Base-by-base conservation (phyloP, 1,140 invertebrate species). In the Micrasema minimum region DNA sequence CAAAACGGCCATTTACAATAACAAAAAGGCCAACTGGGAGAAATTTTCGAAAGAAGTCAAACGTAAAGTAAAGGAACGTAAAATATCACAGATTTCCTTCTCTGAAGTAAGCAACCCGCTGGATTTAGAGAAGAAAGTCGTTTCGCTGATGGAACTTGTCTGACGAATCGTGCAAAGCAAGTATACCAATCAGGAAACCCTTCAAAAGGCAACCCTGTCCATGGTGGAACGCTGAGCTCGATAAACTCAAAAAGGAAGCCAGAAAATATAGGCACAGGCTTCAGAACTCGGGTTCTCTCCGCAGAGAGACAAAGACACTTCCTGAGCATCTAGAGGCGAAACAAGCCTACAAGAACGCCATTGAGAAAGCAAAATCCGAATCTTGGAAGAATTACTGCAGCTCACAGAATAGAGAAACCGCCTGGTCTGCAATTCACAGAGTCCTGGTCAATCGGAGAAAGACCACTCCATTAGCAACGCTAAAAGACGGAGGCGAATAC, bases 391-490 rank as follows among this genome's bases (percentile, higher is more conserved):
- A 12, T n/a, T 5, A 12, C 11, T 43, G 41, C 41, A 11, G 3
- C 3, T 43, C 41, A 11, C 41, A 43, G 14, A n/a, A 11, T 6
- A 38, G 11, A 11, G 35, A 38, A 38, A 38, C 35, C 5, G 35
- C 35, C 35, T 38, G 35, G 35, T 38, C 35, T 38, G 11, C 35
- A 38, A 38, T 38, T 43, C 41, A 43, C 41, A 43, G 41, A 43
- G 41, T 43, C 2, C 41, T 43, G 41, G 41, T 43, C 14, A n/a
- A 11, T 3, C 41, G 14, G 41, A 43, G 11, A 43, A 43, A 16
- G 14, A 16, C 14, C 10, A 16, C 14, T n/a, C 41, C 41, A 11
- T 16, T 43, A 11, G 41, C 41, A 11, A 43, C 14, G 41, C 10
- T 43, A 16, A 43, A 16, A 16, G 41, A 43, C 11, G 41, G 41